phyloP scores from a whole-genome alignment of 2,888 invertebrate genomes.

The Sisyra terminalis region DNA sequence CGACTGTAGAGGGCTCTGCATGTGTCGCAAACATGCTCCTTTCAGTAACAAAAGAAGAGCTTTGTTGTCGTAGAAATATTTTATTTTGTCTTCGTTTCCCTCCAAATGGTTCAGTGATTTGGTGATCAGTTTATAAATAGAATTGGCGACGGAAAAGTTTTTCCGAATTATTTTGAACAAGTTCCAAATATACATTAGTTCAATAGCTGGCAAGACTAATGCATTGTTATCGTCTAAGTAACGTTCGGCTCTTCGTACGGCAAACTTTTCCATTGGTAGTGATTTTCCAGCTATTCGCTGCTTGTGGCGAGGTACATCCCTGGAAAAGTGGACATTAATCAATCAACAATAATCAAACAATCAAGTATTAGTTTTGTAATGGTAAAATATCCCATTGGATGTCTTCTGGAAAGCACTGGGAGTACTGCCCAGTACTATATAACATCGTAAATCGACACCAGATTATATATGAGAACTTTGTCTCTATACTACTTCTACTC shows the following conservation, averaged over 20 bases:
- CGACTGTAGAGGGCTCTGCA: conserved; percentile 62
- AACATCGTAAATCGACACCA: too few relatives aligned
- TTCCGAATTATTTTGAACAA: conserved; percentile 68
- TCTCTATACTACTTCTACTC: too few relatives aligned
- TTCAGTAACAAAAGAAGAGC: conserved; percentile 62
- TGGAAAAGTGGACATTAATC: too few relatives aligned
- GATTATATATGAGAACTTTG: too few relatives aligned
- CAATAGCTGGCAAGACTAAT: conserved; percentile 68
- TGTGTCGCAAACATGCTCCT: conserved; percentile 66
- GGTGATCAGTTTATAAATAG: conserved; percentile 45
- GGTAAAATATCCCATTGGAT: too few relatives aligned
- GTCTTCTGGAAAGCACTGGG: too few relatives aligned
- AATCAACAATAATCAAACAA: too few relatives aligned
- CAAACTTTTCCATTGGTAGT: conserved; percentile 92
- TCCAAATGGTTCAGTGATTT: conserved; percentile 25
- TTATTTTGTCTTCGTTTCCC: conserved; percentile 20
- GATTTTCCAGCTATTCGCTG: conserved; percentile 93
- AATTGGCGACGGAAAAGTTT: conserved; percentile 42
- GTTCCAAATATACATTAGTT: conserved; percentile 88
- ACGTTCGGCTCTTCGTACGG: conserved; percentile 67
- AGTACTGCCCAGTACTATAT: too few relatives aligned
- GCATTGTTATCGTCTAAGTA: conserved; percentile 56
- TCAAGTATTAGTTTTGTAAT: too few relatives aligned
- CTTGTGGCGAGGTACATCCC: conserved; percentile 64
- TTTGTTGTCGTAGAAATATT: conserved; percentile 51